Percentiles rank a stretch among this genome's conserved stretches.
Evolutionary conservation across 2,113 vertebrate genomes (phyloP).

Genomic region (Thermophis baileyi): DNA sequence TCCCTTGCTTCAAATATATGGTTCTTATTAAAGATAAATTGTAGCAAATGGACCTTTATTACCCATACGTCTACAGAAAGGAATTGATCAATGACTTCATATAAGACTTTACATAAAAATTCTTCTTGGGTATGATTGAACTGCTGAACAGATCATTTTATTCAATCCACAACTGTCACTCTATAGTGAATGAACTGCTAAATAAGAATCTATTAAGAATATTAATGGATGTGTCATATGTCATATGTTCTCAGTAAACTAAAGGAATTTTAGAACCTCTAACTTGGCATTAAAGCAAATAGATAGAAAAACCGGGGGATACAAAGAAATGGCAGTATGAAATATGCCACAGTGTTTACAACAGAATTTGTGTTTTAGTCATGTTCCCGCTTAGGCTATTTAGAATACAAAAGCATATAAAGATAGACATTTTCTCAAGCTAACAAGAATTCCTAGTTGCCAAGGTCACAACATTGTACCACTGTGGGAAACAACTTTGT

Average conservation of each 20-base stretch:
- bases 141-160: constrained; percentile 53
- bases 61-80: constrained; percentile 52
- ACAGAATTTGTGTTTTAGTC: neutral
- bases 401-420: neutral
- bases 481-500: too few species aligned
- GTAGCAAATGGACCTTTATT: constrained; percentile 66
- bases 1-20: constrained; percentile 64
- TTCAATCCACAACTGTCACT: constrained; percentile 46
- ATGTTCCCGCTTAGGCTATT: neutral
- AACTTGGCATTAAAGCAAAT: constrained; percentile 30
- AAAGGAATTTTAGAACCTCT: constrained; percentile 18
- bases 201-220: constrained; percentile 48
- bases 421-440: neutral
- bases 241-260: constrained; percentile 23
- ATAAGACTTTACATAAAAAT: constrained; percentile 64
- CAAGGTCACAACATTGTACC: neutral
- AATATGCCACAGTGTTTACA: neutral
- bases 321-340: neutral
- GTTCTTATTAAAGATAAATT: constrained; percentile 67
- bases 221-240: constrained; percentile 37
- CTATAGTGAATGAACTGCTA: constrained; percentile 39
- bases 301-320: constrained; percentile 11
- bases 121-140: constrained; percentile 27
- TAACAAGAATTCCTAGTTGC: neutral
- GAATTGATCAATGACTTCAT: constrained; percentile 54